Evolutionary conservation across 2,888 invertebrate genomes (phyloP).

Genomic region (Cataglyphis altisquamis): DNA sequence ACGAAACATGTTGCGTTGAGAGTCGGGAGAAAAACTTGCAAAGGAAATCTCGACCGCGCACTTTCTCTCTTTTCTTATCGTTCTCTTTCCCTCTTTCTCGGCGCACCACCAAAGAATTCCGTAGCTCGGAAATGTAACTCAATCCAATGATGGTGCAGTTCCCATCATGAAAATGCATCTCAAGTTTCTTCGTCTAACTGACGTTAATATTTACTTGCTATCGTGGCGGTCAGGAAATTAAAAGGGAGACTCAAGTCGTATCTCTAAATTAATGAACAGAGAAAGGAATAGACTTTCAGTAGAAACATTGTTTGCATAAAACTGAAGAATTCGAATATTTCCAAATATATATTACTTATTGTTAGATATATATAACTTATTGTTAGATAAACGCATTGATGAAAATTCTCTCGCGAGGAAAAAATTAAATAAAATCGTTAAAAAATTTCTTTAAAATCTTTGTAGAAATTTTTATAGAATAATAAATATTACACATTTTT

Average conservation of each 20-base stretch:
- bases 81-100: conserved; percentile 14
- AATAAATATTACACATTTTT: background rate
- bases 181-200: conserved; percentile 31
- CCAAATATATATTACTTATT: background rate
- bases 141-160: conserved; percentile 48
- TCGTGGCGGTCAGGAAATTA: conserved; percentile 50
- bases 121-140: conserved; percentile 45
- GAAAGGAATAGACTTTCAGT: conserved; percentile 4
- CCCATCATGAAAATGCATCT: conserved; percentile 48
- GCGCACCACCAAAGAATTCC: conserved; percentile 44
- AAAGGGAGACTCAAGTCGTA: conserved; percentile 38
- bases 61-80: conserved; percentile 20
- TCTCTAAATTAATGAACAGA: conserved; percentile 47
- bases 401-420: background rate
- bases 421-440: background rate
- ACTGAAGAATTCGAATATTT: conserved; percentile 17
- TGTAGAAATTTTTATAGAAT: background rate
- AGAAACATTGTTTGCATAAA: conserved; percentile 14
- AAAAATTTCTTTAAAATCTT: background rate
- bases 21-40: conserved; percentile 65
- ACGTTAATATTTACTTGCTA: conserved; percentile 52
- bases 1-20: conserved; percentile 66
- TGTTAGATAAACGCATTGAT: background rate
- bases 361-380: background rate
- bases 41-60: conserved; percentile 64